Percentiles rank a stretch among this genome's conserved stretches.
These are phyloP conservation scores for Illadopsis cleaveri DNA, from an alignment of 2,113 vertebrate genomes.

Conservation along the genomic window DNA sequence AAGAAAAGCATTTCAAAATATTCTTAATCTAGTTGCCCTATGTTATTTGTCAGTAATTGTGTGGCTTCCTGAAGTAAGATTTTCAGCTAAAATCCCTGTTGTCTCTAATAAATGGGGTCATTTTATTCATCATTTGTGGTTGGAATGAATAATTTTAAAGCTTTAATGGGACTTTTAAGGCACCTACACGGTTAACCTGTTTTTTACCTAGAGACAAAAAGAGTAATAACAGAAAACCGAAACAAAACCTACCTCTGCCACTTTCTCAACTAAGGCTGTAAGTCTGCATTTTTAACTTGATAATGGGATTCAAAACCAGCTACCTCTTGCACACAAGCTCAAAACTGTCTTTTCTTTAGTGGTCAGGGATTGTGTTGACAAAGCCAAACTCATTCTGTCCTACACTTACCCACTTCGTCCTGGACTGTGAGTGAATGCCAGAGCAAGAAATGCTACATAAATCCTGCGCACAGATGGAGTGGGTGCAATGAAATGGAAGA, in stretches of 20 bases:
- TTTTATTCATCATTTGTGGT: not conserved
- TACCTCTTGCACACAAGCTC: not conserved
- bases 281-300: not conserved
- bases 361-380: not conserved
- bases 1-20: not conserved
- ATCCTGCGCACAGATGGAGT: not conserved
- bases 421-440: not conserved
- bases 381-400: not conserved
- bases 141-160: not conserved
- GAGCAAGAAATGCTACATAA: not conserved
- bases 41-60: not conserved
- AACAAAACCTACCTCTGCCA: not conserved
- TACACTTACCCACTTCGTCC: accelerated
- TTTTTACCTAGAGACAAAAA: not conserved
- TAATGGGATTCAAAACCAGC: not conserved
- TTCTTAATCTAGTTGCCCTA: not conserved
- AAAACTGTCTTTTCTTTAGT: not conserved
- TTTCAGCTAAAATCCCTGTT: not conserved
- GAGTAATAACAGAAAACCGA: not conserved
- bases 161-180: not conserved
- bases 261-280: not conserved
- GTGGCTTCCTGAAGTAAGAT: not conserved
- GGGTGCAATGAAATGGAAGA: not conserved
- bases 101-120: not conserved
- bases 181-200: not conserved